Evolutionary conservation across 2,888 invertebrate genomes (phyloP).

Genomic region (Blera fallax): DNA sequence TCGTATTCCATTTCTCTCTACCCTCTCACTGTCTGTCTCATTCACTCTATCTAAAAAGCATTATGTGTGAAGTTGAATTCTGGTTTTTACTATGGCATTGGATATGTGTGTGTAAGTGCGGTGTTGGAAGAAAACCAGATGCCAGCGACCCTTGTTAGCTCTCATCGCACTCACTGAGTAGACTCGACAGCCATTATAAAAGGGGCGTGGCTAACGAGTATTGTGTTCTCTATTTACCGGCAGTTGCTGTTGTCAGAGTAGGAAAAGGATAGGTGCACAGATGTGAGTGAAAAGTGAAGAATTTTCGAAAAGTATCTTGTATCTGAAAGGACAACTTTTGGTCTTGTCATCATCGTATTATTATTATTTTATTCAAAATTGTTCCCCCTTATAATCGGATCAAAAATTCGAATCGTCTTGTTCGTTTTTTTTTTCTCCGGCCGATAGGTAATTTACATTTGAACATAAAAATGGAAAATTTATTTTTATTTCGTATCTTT

Average conservation of each 20-base stretch:
- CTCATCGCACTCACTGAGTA: slow-evolving; percentile 13
- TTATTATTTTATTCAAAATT: slow-evolving; percentile 67
- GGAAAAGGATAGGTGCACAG: neutral
- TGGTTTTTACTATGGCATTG: neutral
- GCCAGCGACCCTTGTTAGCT: slow-evolving; percentile 8
- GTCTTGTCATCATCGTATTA: slow-evolving; percentile 47
- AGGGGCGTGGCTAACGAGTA: slow-evolving; percentile 55
- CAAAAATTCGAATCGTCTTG: slow-evolving; percentile 19
- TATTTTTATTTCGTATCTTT: slow-evolving; percentile 56
- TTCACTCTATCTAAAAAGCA: neutral
- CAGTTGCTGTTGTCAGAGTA: neutral
- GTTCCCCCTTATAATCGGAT: slow-evolving; percentile 52
- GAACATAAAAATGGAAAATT: slow-evolving; percentile 70
- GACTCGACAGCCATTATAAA: slow-evolving; percentile 67
- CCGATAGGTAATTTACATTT: slow-evolving; percentile 58
- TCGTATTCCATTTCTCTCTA: neutral
- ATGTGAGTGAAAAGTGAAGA: slow-evolving; percentile 1
- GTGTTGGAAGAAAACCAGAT: slow-evolving; percentile 26
- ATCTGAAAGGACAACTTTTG: slow-evolving; percentile 17
- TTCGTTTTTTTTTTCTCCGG: neutral
- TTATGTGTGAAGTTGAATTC: neutral
- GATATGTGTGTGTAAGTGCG: slow-evolving; percentile 24
- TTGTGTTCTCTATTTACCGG: slow-evolving; percentile 38
- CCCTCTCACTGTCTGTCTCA: neutral
- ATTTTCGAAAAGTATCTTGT: neutral